Base-by-base conservation (phyloP, 2,888 invertebrate genomes). In the Malachius bipustulatus region DNA sequence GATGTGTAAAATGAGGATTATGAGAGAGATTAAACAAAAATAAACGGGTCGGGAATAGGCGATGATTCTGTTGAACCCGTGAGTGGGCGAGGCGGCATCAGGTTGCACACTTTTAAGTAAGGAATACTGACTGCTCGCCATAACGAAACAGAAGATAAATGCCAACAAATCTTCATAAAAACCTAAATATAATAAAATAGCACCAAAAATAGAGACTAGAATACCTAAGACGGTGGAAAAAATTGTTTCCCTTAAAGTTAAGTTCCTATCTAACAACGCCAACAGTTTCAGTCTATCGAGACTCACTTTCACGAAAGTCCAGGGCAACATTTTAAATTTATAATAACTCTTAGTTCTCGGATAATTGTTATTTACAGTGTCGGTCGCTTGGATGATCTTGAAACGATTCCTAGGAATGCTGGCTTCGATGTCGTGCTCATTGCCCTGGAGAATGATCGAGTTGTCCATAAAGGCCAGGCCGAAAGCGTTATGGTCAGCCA, bases 51-150 rank as follows among this genome's bases (percentile, higher is more conserved):
- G 73, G 13, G 90, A 90, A 59, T 90, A 94, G 19, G 90, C 84
- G 24, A 94, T 90, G 50, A 93, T 79, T 51, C 88, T 79, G 60
- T 97, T 97, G 56, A 91, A 96, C 8, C 96, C 96, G 62, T 98
- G 98, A 26, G 94, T 93, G 0, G 98, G 97, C 2, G 97, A 97
- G 0, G 97, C 87, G 0, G 97, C 93, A 63, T 98, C 98, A 0
- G 98, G 98, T 56, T 98, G 98, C 2, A 98, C 98, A 47, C 94
- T 94, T 66, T 96, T 97, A 44, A 96, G 65, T 45, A 97, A 66
- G 0, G 93, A 94, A 63, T 97, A 99, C 62, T 98, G 98, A 54
- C 94, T 91, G 10, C 93, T 84, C 1, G 97, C 97, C 50, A 96
- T 90, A n/a, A 96, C 88, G 50, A 94, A 85, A 65, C 96, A 96